Base-by-base conservation (phyloP, 2,797 vertebrate species). In the Passerculus sandwichensis region DNA sequence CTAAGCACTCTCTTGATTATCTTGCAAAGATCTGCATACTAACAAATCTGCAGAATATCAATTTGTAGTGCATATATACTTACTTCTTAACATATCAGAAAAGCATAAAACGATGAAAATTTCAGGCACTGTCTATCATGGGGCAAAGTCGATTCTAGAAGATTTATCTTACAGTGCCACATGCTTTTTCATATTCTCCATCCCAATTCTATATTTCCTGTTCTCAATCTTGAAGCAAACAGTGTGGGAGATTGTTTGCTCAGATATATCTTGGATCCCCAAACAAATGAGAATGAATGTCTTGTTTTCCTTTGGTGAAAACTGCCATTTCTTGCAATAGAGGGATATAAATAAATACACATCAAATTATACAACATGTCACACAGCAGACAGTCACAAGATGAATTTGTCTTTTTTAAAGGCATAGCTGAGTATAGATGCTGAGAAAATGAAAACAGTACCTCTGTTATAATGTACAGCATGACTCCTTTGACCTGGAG, bases 331-430 rank as follows among this genome's bases (percentile, higher is more conserved):
- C 93, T 96, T 94, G 56, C 56, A 91, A 94, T 75, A 65, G 65
- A 91, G 42, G 15, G 36, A 93, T 96, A 97, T 91, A 97, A 97
- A 97, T 94, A 91, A 50, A 83, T 88, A 85, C 83, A 73, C 70
- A 96, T 96, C 84, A 96, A 96, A 96, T 91, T 60, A 94, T 44
- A 75, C 78, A 87, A 70, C 57, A 29, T 67, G 14, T 54, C 94
- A 88, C 85, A 95, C 51, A 95, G 71, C 36, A 91, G 91, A 93
- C 22, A 96, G 74, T 76, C 75, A 40, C 38, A 88, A 97, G 82
- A 97, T 27, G 25, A 88, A 96, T 95, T 93, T 91, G 50, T 95
- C 78, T 91, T 87, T 95, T n/a, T 87, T 73, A 94, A 93, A 96
- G 80, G 82, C 51, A 93, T 54, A 89, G 64, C 53, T 86, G 53